Evolutionary conservation across 1,140 invertebrate species (phyloP), one percentile per base, ranked within the genome.

Genomic region (Euwallacea fornicatus): DNA sequence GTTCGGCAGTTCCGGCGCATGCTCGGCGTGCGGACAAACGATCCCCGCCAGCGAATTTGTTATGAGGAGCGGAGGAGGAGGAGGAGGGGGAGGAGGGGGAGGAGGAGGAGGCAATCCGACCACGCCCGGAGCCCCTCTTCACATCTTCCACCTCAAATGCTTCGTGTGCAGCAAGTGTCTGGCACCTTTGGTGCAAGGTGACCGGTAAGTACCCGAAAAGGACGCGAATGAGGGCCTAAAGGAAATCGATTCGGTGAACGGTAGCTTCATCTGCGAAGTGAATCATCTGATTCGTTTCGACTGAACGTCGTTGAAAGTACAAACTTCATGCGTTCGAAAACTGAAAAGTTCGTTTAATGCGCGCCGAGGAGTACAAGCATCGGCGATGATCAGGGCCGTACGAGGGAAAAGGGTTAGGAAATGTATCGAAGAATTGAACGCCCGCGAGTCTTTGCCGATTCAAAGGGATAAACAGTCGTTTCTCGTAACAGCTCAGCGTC

Each of bases 131-230:
- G 74, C 76, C 67, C 76, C 83, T 76, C 83, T 82, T 74, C 84
- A 86, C 83, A 93, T 96, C 77, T 97, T 95, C 88, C 94, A 97
- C 87, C 87, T 95, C 82, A 95, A 94, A 85, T 97, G 94, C 84
- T 97, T 97, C 86, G 88, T 90, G 73, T 97, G 95, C 86, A 93
- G 91, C 81, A 95, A 95, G 81, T 97, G 95, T 82, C 89, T 92
- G 74, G 87, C 88, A 75, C 90, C 90, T 83, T 89, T 97, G 73
- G 88, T 91, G 78, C 89, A 92, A 71, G 95, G 95, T 74, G 94
- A 96, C 87, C 90, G 93, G 87, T 91, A 82, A 84, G 58, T 44
- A 9, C 21, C 21, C 21, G 7, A 10, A 50, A 50, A 11, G 46
- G 13, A 50, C 6, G 13, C 2, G 9, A 54, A 42, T 10, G 21